Conservation (phyloP, 2,113 vertebrate genomes). For the Sinocyclocheilus maitianheensis region DNA sequence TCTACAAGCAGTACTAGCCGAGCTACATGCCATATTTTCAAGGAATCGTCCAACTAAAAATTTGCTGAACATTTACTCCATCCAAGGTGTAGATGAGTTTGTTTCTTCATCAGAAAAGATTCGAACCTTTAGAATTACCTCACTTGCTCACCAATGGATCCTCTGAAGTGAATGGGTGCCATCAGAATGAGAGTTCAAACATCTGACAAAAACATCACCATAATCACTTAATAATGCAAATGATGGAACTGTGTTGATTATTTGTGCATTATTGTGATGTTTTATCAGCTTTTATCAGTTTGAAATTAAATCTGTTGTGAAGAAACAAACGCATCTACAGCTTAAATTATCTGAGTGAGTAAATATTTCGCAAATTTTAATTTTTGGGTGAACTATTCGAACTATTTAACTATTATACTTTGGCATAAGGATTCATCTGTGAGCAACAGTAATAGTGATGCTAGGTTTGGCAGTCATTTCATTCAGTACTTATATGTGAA, state of each 20-base stretch:
- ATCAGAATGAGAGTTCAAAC: neutral
- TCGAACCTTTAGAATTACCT: too few species aligned
- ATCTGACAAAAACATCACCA: neutral
- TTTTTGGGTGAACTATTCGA: neutral
- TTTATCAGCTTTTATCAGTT: neutral
- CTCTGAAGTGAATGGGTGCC: neutral
- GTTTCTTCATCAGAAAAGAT: neutral
- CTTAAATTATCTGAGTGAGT: neutral
- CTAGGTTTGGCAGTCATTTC: neutral
- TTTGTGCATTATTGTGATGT: neutral
- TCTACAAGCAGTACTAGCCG: too few species aligned
- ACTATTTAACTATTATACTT: neutral
- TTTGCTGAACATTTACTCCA: too few species aligned
- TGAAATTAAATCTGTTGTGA: too few species aligned
- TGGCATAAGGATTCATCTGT: too few species aligned
- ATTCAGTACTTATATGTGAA: neutral
- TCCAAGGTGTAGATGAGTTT: neutral
- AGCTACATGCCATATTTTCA: neutral
- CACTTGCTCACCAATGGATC: too few species aligned
- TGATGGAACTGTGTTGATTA: neutral
- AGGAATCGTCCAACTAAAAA: too few species aligned
- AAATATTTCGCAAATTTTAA: neutral
- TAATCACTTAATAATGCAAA: neutral
- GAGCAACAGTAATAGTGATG: conserved; percentile 4
- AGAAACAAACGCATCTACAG: neutral